These are phyloP conservation scores for Caenorhabditis briggsae DNA, from an alignment of 1,140 invertebrate genomes.

Conservation along the genomic window DNA sequence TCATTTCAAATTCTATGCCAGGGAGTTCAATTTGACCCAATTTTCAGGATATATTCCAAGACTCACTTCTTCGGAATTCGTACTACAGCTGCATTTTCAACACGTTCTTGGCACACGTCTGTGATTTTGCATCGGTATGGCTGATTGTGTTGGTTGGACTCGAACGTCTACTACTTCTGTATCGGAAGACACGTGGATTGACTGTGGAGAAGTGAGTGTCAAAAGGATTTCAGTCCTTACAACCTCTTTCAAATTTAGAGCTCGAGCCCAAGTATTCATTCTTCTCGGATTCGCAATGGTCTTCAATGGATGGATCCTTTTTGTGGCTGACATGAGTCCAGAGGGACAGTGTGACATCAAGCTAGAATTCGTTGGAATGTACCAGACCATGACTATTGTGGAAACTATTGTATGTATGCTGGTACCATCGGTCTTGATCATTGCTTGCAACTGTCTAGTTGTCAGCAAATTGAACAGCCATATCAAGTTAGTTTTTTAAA, in stretches of 20 bases:
- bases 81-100: conserved; percentile 70
- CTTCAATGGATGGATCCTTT: conserved; percentile 73
- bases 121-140: conserved; percentile 74
- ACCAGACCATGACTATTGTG: conserved; percentile 64
- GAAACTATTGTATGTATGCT: conserved; percentile 73
- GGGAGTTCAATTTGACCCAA: not conserved
- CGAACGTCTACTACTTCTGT: conserved; percentile 71
- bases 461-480: conserved; percentile 72
- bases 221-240: not conserved
- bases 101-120: conserved; percentile 70
- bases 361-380: conserved; percentile 69
- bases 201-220: conserved; percentile 67
- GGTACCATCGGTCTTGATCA: conserved; percentile 71
- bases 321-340: conserved; percentile 71
- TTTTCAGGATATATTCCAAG: conserved; percentile 72
- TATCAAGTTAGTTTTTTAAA: conserved; percentile 68
- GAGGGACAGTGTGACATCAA: conserved; percentile 72
- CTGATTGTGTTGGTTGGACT: conserved; percentile 74
- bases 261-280: conserved; percentile 67
- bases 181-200: conserved; percentile 57
- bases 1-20: too few species aligned
- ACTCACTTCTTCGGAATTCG: conserved; percentile 69
- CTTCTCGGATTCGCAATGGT: conserved; percentile 69
- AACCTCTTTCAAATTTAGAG: conserved; percentile 34
- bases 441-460: conserved; percentile 73